Evolutionary conservation across 2,113 vertebrate genomes (phyloP), one percentile per base, ranked within the genome.

Genomic region (Camelus bactrianus): DNA sequence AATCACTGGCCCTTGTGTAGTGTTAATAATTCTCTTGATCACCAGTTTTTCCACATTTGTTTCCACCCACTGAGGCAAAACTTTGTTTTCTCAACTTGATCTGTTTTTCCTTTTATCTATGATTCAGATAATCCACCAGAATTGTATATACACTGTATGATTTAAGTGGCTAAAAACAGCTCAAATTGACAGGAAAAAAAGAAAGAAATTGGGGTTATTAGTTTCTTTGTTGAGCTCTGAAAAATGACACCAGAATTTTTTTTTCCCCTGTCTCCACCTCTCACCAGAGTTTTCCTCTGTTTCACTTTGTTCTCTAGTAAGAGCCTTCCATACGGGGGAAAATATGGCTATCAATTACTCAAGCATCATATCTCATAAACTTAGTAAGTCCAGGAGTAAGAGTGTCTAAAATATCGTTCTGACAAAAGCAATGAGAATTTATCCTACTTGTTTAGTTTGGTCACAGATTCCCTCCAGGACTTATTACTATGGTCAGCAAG

Each of bases 1-100:
- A 58, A 60, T 52, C 26, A 46, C 20, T 54, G 64, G 8, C 16
- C 13, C 6, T 10, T 0, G 1, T 50, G 3, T 1, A n/a, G 0
- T 42, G 12, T 52, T 72, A 82, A 42, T 56, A 65, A 60, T 58
- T 87, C 22, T 77, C 7, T 8, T 93, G 6, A 24, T 42, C 4
- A 17, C 3, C 10, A 65, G 3, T 8, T 85, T 86, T 69, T 14
- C 26, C 75, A 35, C 32, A 69, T 94, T 64, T 67, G 9, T 70
- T 95, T 89, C 42, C 8, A 83, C 7, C 6, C 13, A 16, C 32
- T 14, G 20, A 86, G 50, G 54, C 4, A 64, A 89, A n/a, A 1
- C 24, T 72, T 50, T 76, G 19, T 60, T 60, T 46, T 91, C 76
- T 84, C 7, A 3, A 67, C 2, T 82, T 56, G 14, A 81, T 1